Percentiles rank a stretch among this genome's conserved stretches.
phyloP scores from a whole-genome alignment of 2,797 vertebrate species.

The Taenioides sp. region DNA sequence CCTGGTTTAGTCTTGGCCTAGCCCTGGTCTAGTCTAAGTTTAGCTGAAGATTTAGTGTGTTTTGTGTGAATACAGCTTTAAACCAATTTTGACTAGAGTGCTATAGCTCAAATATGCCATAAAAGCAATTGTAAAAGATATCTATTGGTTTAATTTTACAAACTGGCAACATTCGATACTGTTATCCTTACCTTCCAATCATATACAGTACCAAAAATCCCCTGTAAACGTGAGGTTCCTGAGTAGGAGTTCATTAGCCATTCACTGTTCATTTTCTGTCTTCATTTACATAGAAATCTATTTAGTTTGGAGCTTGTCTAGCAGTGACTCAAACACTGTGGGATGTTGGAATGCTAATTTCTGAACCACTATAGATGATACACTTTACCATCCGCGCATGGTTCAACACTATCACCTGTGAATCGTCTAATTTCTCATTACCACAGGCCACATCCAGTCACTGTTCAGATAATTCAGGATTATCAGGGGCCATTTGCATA shows the following conservation, averaged over 20 bases:
- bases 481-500: slow-evolving; percentile 20
- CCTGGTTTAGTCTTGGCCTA: too few species aligned
- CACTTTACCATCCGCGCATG: slow-evolving; percentile 28
- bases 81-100: too few species aligned
- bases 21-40: too few species aligned
- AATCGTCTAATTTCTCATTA: slow-evolving; percentile 23
- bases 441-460: slow-evolving; percentile 20
- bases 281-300: slow-evolving; percentile 57
- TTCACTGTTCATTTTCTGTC: slow-evolving; percentile 32
- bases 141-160: background rate
- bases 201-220: background rate
- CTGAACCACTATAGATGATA: slow-evolving; percentile 26
- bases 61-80: too few species aligned
- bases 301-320: slow-evolving; percentile 28
- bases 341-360: slow-evolving; percentile 49
- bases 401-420: slow-evolving; percentile 32
- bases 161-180: background rate
- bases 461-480: background rate
- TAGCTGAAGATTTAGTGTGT: too few species aligned
- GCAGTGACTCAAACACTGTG: slow-evolving; percentile 42
- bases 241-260: slow-evolving; percentile 26
- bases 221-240: background rate
- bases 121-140: too few species aligned
- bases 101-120: too few species aligned
- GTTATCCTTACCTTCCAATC: background rate